These are phyloP conservation scores for Drosophila orena DNA, from an alignment of 1,140 invertebrate genomes.

Conservation along the genomic window DNA sequence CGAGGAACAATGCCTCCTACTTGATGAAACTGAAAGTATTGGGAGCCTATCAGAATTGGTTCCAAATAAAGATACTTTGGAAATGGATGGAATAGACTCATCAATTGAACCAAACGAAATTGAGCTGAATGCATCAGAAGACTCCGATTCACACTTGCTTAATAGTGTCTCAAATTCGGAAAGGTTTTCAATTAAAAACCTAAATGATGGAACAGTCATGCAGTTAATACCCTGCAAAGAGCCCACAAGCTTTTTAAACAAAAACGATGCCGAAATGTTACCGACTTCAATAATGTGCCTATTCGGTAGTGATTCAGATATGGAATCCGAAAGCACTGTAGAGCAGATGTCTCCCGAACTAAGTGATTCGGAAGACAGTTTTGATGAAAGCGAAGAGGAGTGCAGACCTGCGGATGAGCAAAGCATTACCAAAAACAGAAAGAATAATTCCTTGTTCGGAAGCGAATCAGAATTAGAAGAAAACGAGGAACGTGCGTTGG, in stretches of 20 bases:
- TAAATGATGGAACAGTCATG: too few relatives aligned
- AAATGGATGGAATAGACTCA: too few relatives aligned
- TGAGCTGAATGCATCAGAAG: too few relatives aligned
- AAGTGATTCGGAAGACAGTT: not conserved
- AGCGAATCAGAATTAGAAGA: constrained; percentile 9
- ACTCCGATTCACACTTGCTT: not conserved
- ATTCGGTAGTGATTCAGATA: constrained; percentile 29
- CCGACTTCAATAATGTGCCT: not conserved
- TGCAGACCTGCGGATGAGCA: not conserved
- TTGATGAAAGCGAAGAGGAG: not conserved
- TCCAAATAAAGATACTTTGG: too few relatives aligned
- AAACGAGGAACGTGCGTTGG: not conserved
- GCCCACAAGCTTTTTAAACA: too few relatives aligned
- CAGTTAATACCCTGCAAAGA: too few relatives aligned
- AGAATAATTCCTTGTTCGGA: not conserved
- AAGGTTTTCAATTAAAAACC: too few relatives aligned
- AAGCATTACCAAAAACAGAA: not conserved
- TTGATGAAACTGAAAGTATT: not conserved
- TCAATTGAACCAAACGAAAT: too few relatives aligned
- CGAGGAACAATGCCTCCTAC: too few relatives aligned
- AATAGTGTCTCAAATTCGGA: constrained; percentile 6
- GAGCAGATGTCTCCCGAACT: not conserved
- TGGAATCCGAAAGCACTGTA: not conserved
- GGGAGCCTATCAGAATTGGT: too few relatives aligned
- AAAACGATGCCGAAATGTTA: too few relatives aligned